Percentiles rank a stretch among this genome's conserved stretches.
Evolutionary conservation across 2,113 vertebrate species (phyloP).

Genomic region (Saiga tatarica): DNA sequence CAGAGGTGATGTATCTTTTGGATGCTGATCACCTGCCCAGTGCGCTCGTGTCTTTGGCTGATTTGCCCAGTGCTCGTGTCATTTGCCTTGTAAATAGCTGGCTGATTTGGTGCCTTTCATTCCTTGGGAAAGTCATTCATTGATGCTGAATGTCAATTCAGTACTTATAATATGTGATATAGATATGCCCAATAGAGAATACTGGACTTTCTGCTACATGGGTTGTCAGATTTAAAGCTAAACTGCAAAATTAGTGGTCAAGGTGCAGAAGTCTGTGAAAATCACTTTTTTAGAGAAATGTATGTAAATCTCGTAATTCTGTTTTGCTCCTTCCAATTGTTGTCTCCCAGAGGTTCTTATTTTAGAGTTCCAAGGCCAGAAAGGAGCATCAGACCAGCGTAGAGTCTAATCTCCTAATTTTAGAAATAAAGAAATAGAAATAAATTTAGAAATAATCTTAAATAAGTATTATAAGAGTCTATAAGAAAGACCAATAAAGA

Average conservation of each 20-base stretch:
- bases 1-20: not conserved
- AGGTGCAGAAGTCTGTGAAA: not conserved
- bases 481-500: not conserved
- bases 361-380: not conserved
- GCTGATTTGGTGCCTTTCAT: not conserved
- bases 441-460: not conserved
- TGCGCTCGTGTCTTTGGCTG: not conserved
- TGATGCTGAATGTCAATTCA: not conserved
- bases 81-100: not conserved
- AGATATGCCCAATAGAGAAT: not conserved
- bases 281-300: not conserved
- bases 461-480: not conserved
- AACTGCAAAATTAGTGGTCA: not conserved
- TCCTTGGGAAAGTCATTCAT: not conserved
- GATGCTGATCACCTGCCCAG: fast-evolving
- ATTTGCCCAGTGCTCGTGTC: too few species aligned
- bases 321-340: not conserved
- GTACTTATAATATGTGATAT: not conserved
- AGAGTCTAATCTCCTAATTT: not conserved
- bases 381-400: not conserved
- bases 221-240: not conserved
- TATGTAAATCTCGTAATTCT: not conserved
- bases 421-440: not conserved
- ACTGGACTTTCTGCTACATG: not conserved
- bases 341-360: not conserved